Evolutionary conservation across 2,797 vertebrate species (phyloP).

Genomic region (Percopsis omiscomaycus): DNA sequence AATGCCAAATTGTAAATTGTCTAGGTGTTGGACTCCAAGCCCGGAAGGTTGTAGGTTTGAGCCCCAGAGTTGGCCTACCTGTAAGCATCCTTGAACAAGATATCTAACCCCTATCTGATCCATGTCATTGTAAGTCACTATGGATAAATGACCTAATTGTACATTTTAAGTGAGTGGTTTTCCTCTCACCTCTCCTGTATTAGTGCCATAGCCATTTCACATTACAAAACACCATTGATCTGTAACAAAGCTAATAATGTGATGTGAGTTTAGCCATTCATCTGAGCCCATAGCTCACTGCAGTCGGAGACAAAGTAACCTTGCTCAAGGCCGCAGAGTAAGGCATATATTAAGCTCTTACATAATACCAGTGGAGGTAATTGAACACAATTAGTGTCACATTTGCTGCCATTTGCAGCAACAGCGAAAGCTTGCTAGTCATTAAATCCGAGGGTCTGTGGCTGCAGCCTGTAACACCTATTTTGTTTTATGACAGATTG

Average conservation of each 20-base stretch:
- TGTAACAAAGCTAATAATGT: slow-evolving; percentile 30
- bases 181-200: slow-evolving; percentile 11
- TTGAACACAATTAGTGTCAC: slow-evolving; percentile 63
- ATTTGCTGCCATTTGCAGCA: slow-evolving; percentile 48
- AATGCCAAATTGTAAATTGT: too few species aligned
- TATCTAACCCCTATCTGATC: too few species aligned
- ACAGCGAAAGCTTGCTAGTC: slow-evolving; percentile 41
- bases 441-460: slow-evolving; percentile 40
- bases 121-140: too few species aligned
- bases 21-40: too few species aligned
- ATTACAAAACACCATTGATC: slow-evolving; percentile 17
- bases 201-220: background rate
- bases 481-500: slow-evolving; percentile 34
- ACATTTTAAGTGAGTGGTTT: background rate
- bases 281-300: slow-evolving; percentile 7
- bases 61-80: too few species aligned
- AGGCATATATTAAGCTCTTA: slow-evolving; percentile 30
- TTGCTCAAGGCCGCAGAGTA: background rate
- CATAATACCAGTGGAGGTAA: slow-evolving; percentile 52
- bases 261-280: slow-evolving; percentile 19
- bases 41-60: too few species aligned
- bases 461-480: slow-evolving; percentile 28
- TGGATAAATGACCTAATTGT: too few species aligned
- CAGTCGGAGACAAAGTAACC: slow-evolving; percentile 16
- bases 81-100: too few species aligned